Percentiles rank a stretch among this genome's conserved stretches.
phyloP scores from a whole-genome alignment of 2,888 invertebrate genomes.

The Reticulitermes lucifugus region DNA sequence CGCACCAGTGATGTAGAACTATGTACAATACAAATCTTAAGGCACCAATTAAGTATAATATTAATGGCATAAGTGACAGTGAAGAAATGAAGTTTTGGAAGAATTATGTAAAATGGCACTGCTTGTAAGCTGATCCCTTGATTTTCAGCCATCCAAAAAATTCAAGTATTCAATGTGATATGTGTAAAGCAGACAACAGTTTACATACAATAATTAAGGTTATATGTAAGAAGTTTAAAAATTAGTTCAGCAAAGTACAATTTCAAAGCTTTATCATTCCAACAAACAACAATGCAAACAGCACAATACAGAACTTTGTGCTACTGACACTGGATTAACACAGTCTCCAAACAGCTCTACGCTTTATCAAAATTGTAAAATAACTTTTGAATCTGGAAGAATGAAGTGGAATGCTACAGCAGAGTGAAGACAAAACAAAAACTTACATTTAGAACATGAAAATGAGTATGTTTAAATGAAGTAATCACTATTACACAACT shows the following conservation, averaged over 20 bases:
- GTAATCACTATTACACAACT: background rate
- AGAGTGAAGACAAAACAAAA: background rate
- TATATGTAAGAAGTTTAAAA: background rate
- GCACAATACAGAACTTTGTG: background rate
- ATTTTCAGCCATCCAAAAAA: slow-evolving; percentile 36
- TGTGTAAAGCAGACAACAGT: slow-evolving; percentile 23
- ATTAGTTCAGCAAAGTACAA: background rate
- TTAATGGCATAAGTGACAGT: slow-evolving; percentile 4
- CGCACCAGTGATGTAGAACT: slow-evolving; percentile 34
- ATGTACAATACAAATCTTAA: slow-evolving; percentile 42
- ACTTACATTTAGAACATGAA: background rate
- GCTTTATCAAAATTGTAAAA: background rate
- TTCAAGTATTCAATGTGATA: slow-evolving; percentile 13
- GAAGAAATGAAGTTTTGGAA: slow-evolving; percentile 36
- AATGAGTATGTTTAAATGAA: slow-evolving; percentile 26
- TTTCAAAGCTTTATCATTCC: background rate
- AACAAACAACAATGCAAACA: background rate
- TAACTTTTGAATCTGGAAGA: background rate
- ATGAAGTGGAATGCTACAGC: slow-evolving; percentile 31
- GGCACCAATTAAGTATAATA: slow-evolving; percentile 39
- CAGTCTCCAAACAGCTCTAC: background rate
- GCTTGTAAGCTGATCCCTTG: slow-evolving; percentile 16
- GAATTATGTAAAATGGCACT: slow-evolving; percentile 45
- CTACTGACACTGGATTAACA: background rate
- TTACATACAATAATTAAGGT: background rate